Base-by-base conservation (phyloP, 2,797 vertebrate genomes). In the Aphelocoma californica region DNA sequence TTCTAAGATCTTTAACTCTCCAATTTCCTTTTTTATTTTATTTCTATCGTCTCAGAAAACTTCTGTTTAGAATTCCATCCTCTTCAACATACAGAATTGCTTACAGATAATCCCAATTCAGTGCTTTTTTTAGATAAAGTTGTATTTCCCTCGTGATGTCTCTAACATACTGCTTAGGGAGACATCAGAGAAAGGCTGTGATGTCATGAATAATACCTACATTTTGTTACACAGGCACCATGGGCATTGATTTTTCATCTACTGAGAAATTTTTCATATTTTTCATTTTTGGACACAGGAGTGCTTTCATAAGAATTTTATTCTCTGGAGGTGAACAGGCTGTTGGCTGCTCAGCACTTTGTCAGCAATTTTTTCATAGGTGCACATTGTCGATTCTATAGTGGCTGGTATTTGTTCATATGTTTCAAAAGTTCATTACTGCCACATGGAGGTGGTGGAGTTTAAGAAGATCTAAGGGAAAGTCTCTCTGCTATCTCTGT, bases 381-480 rank as follows among this genome's bases (percentile, higher is more conserved):
- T 32, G 3, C 7, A 79, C 21, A 20, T 25, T 75, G 48, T 64
- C 51, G 54, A 8, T 48, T 86, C 78, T 36, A 47, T 32, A 61
- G 28, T 51, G 40, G 16, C 34, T 81, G 78, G 12, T 82, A 53
- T 60, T 86, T 78, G 32, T 78, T 96, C 72, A 7, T 61, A 4
- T 47, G 28, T 80, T 92, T 45, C 54, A 77, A 31, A 92, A 87
- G 47, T 87, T 88, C 7, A 9, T 92, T 93, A 57, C 69, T 74
- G 45, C 44, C 67, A 88, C 64, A 80, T 38, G 18, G 64, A 95
- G 20, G 65, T 94, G 51, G 64, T 85, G 54, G 45, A 57, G 42
- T 57, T 82, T 93, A 86, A 77, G 56, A 65, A 82, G 71, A 92
- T 94, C 78, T 86, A 71, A 96, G 56, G 56, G 9, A 84, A 94